phyloP scores from a whole-genome alignment of 2,888 invertebrate genomes.

The Pachymerium ferrugineum region DNA sequence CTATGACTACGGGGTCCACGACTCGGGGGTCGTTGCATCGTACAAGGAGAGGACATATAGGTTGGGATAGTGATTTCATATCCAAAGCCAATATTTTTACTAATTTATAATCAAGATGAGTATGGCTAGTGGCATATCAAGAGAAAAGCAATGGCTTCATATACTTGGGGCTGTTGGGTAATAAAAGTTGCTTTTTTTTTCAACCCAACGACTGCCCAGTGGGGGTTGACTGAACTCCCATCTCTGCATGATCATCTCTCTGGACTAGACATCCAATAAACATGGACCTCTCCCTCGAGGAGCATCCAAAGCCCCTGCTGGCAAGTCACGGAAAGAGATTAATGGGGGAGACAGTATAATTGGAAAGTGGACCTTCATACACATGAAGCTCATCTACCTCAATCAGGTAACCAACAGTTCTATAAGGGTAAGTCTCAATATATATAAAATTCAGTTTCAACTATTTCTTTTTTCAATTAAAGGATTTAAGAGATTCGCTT shows the following conservation, averaged over 20 bases:
- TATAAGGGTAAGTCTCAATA: neutral
- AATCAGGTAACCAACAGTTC: slow-evolving; percentile 9
- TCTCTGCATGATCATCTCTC: slow-evolving; percentile 9
- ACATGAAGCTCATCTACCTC: neutral
- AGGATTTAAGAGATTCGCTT: neutral
- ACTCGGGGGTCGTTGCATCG: slow-evolving; percentile 12
- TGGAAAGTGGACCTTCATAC: slow-evolving; percentile 18
- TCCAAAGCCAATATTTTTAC: neutral
- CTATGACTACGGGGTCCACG: slow-evolving; percentile 8
- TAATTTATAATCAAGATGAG: slow-evolving; percentile 16
- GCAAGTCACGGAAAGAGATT: slow-evolving; percentile 17
- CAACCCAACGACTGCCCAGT: neutral
- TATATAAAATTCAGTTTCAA: no score
- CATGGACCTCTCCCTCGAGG: slow-evolving; percentile 16
- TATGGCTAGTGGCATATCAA: neutral
- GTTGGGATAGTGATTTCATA: neutral
- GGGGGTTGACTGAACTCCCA: slow-evolving; percentile 2
- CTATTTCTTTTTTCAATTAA: no score
- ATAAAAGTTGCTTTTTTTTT: neutral
- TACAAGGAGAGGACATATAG: neutral
- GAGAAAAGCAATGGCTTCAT: neutral
- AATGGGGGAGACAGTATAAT: slow-evolving; percentile 4
- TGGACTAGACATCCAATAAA: slow-evolving; percentile 19
- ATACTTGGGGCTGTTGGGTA: neutral
- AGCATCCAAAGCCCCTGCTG: slow-evolving; percentile 16